These are phyloP conservation scores for Caenorhabditis sinica DNA, from an alignment of 2,888 invertebrate species.

Conservation along the genomic window DNA sequence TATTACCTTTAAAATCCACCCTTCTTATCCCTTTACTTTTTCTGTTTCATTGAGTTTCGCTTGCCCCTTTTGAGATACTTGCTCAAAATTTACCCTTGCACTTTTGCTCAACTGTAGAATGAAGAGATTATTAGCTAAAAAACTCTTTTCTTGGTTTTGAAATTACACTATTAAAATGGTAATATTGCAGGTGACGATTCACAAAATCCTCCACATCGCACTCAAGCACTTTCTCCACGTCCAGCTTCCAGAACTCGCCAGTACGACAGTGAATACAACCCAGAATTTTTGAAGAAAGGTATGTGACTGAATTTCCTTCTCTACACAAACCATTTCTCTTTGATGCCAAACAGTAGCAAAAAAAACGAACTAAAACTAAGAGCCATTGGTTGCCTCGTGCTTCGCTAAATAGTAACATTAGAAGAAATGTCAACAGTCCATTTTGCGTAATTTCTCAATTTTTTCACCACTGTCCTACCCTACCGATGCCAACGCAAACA, in stretches of 20 bases:
- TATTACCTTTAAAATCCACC: slow-evolving; percentile 44
- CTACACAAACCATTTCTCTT: slow-evolving; percentile 1
- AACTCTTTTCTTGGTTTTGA: neutral
- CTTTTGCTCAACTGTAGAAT: slow-evolving; percentile 51
- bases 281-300: slow-evolving; percentile 63
- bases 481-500: slow-evolving; percentile 40
- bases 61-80: slow-evolving; percentile 60
- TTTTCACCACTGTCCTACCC: slow-evolving; percentile 33
- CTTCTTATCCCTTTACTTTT: neutral
- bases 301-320: slow-evolving; percentile 1
- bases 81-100: slow-evolving; percentile 51
- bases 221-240: slow-evolving; percentile 73
- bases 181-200: slow-evolving; percentile 58
- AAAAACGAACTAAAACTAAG: slow-evolving; percentile 16
- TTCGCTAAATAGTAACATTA: slow-evolving; percentile 66
- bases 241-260: slow-evolving; percentile 70
- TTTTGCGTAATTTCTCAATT: slow-evolving; percentile 58
- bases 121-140: slow-evolving; percentile 55
- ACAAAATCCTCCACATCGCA: slow-evolving; percentile 73
- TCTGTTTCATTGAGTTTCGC: slow-evolving; percentile 55
- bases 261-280: slow-evolving; percentile 73
- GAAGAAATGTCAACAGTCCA: slow-evolving; percentile 67
- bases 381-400: slow-evolving; percentile 22
- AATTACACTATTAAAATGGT: slow-evolving; percentile 2
- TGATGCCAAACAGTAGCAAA: slow-evolving; percentile 22